A percentile compares a stretch with the other conserved stretches of the same genome.
Evolutionary conservation across 2,113 vertebrate genomes (phyloP).

Genomic region (Gambusia holbrooki): DNA sequence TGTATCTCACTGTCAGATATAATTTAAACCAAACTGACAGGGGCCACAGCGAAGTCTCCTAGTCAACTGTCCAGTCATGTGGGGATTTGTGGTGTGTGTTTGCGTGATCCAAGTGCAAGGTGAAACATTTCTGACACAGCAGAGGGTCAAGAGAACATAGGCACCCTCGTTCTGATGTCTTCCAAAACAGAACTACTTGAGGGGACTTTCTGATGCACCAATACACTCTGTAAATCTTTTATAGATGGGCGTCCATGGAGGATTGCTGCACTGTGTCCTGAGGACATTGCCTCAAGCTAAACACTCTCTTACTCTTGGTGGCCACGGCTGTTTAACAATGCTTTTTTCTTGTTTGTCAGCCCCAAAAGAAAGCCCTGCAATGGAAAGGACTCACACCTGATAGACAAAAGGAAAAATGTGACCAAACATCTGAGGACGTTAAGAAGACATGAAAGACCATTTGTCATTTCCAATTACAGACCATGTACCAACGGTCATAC

Average conservation of each 20-base stretch:
- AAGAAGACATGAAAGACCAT: constrained; percentile 71
- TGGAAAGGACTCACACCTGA: constrained; percentile 68
- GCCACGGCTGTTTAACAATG: constrained; percentile 69
- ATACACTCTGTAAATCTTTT: constrained; percentile 85
- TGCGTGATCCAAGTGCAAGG: constrained; percentile 57
- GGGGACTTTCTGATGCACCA: constrained; percentile 73
- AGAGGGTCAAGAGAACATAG: constrained; percentile 48
- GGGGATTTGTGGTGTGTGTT: constrained; percentile 44
- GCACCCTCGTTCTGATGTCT: constrained; percentile 28
- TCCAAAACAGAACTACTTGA: constrained; percentile 58
- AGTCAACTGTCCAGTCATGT: constrained; percentile 66
- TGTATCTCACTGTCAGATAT: constrained; percentile 66
- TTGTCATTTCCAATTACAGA: constrained; percentile 73
- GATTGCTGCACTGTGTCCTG: constrained; percentile 82
- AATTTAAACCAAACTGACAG: constrained; percentile 68
- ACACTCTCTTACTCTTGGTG: constrained; percentile 81
- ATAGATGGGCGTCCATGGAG: constrained; percentile 84
- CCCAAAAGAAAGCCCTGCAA: constrained; percentile 62
- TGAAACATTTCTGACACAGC: constrained; percentile 74
- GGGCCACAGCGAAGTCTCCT: constrained; percentile 54
- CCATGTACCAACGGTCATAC: constrained; percentile 33
- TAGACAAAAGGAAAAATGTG: constrained; percentile 51
- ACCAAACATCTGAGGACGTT: constrained; percentile 56
- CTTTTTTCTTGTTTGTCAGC: constrained; percentile 41
- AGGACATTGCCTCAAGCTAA: constrained; percentile 86